phyloP scores from a whole-genome alignment of 2,113 vertebrate genomes.

The Trematocara macrostoma region DNA sequence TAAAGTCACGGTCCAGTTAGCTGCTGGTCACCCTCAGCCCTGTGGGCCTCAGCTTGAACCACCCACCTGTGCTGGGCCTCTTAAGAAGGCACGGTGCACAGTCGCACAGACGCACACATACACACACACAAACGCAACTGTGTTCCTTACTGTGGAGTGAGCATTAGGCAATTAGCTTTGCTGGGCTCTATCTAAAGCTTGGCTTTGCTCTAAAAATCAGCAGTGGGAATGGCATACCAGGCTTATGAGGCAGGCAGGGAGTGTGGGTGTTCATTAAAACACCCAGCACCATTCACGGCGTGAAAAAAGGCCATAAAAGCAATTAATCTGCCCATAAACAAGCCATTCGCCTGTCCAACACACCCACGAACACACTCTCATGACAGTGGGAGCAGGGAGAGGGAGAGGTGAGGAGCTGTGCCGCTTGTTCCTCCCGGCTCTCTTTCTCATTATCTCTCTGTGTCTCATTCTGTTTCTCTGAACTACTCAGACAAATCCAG shows the following conservation, averaged over 20 bases:
- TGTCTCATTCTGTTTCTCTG: conserved; percentile 25
- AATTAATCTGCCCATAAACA: conserved; percentile 70
- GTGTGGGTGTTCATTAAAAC: conserved; percentile 65
- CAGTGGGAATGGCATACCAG: conserved; percentile 28
- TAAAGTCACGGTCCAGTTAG: conserved; percentile 65
- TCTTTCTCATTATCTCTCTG: conserved; percentile 44
- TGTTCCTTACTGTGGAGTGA: conserved; percentile 44
- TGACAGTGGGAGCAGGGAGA: conserved; percentile 15
- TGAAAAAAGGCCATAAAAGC: conserved; percentile 68
- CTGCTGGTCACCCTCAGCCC: conserved; percentile 34
- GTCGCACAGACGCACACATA: not conserved
- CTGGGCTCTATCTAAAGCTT: conserved; percentile 31
- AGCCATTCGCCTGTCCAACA: conserved; percentile 59
- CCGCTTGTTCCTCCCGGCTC: conserved; percentile 10
- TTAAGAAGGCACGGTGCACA: not conserved
- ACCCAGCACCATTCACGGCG: conserved; percentile 44
- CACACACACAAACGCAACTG: conserved; percentile 2
- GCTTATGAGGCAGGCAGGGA: conserved; percentile 13
- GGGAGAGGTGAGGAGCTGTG: not conserved
- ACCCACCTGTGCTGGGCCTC: conserved; percentile 21
- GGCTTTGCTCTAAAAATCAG: conserved; percentile 56
- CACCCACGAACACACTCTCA: conserved; percentile 34
- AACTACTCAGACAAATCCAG: conserved; percentile 31
- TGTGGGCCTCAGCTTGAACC: conserved; percentile 30
- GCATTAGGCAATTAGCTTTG: conserved; percentile 21